Conservation (phyloP, 2,888 invertebrate species). For the Isotomurus palustris region DNA sequence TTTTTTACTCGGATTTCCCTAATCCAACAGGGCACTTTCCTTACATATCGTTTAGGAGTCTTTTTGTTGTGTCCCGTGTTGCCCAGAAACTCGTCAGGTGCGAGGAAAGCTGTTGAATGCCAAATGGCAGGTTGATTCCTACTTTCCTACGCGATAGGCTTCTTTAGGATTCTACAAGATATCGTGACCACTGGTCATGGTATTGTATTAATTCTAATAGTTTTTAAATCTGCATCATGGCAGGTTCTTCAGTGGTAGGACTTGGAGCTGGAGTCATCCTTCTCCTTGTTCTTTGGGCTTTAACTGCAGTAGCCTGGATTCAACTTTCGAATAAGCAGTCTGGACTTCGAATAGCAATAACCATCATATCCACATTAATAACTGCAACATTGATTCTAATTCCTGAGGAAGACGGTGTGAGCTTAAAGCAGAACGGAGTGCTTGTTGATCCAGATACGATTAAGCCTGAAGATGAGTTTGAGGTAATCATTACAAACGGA, state of each 20-base stretch:
- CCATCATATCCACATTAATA: conserved; percentile 11
- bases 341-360: conserved; percentile 9
- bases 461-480: conserved; percentile 1
- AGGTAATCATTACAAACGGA: conserved; percentile 3
- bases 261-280: conserved; percentile 17
- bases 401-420: conserved; percentile 12
- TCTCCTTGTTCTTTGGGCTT: conserved; percentile 20
- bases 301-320: conserved; percentile 20
- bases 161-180: too few relatives aligned
- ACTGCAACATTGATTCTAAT: conserved; percentile 16
- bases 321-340: conserved; percentile 16
- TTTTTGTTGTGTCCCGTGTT: too few relatives aligned
- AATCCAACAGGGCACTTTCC: too few relatives aligned
- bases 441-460: neutral
- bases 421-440: neutral
- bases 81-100: too few relatives aligned
- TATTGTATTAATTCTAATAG: too few relatives aligned
- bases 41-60: too few relatives aligned
- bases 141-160: too few relatives aligned
- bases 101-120: too few relatives aligned
- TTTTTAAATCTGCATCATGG: conserved; percentile 9
- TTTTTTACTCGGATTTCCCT: too few relatives aligned
- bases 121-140: too few relatives aligned
- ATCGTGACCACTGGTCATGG: too few relatives aligned
- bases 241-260: conserved; percentile 16